Percentiles rank a stretch among this genome's conserved stretches.
Conservation (phyloP, 2,888 invertebrate species). For the Cremastinae sp. region DNA sequence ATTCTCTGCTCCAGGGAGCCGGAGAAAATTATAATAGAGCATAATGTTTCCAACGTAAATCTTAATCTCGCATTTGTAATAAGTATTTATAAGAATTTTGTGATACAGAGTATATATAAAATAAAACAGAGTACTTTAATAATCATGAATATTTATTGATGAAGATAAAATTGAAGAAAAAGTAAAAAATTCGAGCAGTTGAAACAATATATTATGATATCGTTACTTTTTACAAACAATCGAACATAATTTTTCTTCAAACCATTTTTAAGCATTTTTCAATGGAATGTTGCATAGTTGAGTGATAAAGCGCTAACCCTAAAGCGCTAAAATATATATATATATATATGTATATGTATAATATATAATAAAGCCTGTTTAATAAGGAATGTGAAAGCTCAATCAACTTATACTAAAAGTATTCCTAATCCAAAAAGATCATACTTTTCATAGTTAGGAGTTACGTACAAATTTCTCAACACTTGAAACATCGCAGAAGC, state of each 20-base stretch:
- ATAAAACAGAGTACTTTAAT: conserved; percentile 55
- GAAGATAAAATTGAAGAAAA: not conserved
- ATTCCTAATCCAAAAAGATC: conserved; percentile 36
- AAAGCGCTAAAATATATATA: too few relatives aligned
- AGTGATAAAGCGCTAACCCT: not conserved
- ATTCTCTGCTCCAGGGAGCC: not conserved
- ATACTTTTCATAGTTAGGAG: not conserved
- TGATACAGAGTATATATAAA: conserved; percentile 32
- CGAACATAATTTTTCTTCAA: not conserved
- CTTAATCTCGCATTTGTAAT: conserved; percentile 28
- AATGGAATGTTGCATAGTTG: not conserved
- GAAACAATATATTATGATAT: not conserved
- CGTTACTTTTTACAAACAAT: conserved; percentile 12
- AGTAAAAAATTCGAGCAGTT: too few relatives aligned
- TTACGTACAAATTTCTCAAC: not conserved
- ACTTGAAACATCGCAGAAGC: not conserved
- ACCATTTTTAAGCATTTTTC: not conserved
- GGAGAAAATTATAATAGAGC: conserved; percentile 10
- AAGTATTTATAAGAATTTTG: conserved; percentile 17
- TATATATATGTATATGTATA: not conserved
- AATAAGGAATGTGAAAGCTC: conserved; percentile 56
- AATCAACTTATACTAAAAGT: conserved; percentile 14
- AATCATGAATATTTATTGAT: conserved; percentile 36
- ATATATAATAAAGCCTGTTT: conserved; percentile 18
- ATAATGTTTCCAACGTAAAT: conserved; percentile 39